Evolutionary conservation across 2,113 vertebrate species (phyloP).

Genomic region (Rana temporaria): DNA sequence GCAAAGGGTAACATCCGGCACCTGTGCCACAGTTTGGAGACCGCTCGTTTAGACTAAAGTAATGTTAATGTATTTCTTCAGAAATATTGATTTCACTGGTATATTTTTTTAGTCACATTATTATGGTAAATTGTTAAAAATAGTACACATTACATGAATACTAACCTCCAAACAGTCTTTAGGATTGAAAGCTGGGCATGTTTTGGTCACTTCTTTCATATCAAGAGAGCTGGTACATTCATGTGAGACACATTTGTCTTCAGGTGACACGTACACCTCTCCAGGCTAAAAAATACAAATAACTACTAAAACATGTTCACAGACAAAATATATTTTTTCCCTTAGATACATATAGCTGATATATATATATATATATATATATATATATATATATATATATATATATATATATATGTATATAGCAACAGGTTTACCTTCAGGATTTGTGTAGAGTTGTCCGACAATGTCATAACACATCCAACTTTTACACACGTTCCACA

Average conservation of each 20-base stretch:
- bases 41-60: no score
- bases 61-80: no score
- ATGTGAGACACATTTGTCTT: conserved; percentile 18
- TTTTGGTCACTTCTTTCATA: not conserved
- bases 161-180: conserved; percentile 32
- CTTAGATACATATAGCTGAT: no score
- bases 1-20: no score
- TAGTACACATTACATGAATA: not conserved
- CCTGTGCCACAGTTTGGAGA: no score
- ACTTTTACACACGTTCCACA: conserved; percentile 63
- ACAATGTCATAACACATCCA: conserved; percentile 59
- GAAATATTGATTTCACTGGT: no score
- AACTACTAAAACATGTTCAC: not conserved
- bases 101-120: no score
- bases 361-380: no score
- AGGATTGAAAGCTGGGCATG: conserved; percentile 7
- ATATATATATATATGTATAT: no score
- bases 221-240: conserved; percentile 3
- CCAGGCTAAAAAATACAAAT: conserved; percentile 37
- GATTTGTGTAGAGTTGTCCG: not conserved
- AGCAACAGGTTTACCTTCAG: conserved; percentile 60
- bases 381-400: no score
- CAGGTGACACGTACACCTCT: not conserved
- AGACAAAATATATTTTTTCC: no score
- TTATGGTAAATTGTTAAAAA: no score